Evolutionary conservation across 2,113 vertebrate species (phyloP), one percentile per base, ranked within the genome.

Genomic region (Callaeas wilsoni): DNA sequence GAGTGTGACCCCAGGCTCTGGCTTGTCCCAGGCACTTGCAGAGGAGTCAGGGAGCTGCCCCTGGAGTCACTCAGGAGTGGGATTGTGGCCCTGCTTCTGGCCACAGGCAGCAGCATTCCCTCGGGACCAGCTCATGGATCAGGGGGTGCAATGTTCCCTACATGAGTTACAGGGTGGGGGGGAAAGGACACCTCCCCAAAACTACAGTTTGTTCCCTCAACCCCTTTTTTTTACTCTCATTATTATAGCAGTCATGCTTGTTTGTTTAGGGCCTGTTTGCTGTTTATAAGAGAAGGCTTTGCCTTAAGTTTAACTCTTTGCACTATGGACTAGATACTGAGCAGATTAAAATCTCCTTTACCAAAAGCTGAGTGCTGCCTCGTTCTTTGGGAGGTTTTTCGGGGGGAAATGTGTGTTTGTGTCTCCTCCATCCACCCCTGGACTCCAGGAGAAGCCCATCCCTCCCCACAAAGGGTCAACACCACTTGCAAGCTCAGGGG

Each of bases 291-390:
- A 94, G 56, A 84, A 87, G 95, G 95, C 96, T 96, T 95, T 96
- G 96, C 93, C 95, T 95, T 95, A 96, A 93, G 93, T 92, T 93
- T 84, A 93, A 94, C 71, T 95, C 83, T 96, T 97, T 95, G 95
- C 95, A 94, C 96, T 97, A 85, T 42, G 53, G 60, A 78, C 49
- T 85, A 74, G 75, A 65, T 23, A 80, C 63, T 26, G 68, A 93
- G 93, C 84, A 89, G 67, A 96, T 88, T 97, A 97, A 97, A 95
- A 33, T 59, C 11, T 91, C 74, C 83, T 94, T 92, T 94, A 89
- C 62, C 85, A 89, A 63, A 65, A 84, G 22, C 68, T 81, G 59
- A 22, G 27, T 16, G 12, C 17, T 79, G 62, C 71, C 60, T 94
- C 6, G 0, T 94, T 59, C 59, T 74, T 93, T 81, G 75, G 39